Base-by-base conservation (phyloP, 2,797 vertebrate species). In the Coilia nasus region DNA sequence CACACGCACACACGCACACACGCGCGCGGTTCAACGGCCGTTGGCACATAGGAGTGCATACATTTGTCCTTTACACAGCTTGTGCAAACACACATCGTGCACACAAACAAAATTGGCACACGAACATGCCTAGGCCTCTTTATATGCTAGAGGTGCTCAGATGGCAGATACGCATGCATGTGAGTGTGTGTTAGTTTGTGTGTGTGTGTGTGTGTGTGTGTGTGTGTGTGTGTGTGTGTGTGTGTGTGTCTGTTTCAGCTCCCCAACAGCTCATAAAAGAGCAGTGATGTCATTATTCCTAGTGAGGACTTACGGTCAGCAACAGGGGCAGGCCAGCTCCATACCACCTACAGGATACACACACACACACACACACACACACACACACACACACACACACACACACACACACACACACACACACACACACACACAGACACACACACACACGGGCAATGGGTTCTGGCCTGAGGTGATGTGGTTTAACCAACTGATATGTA, bases 331-430 rank as follows among this genome's bases (percentile, higher is more conserved):
- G 64, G 50, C 50, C 50, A 54, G 50, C 50, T 54, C 50, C 85
- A 87, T 82, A 44, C 84, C 78, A 84, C 75, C 80, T 60, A 14
- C 23, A 54, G 50, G 50, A 54, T 14, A n/a, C 12, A 17, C 15
- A 35, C 46, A 5, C 82, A 35, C 86, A 21, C 81, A 81, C 83
- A 82, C 88, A 82, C n/a, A 44, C 64, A 81, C 59, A 28, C 81
- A 81, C 82, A 44, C 17, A 0, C 86, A 87, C 86, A 84, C 50
- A 54, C 14, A 14, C 50, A 54, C 50, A 54, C 50, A 9, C 35
- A 41, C 35, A 41, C 35, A 41, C 35, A 41, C 35, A 41, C 35
- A 41, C 7, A 54, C 50, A 54, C 50, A 14, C 50, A 54, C 50
- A 14, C 50, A 54, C 50, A 54, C 50, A 54, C 50, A 14, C 50